A percentile compares a stretch with the other conserved stretches of the same genome.
These are phyloP conservation scores for Motacilla tschutschensis DNA, from an alignment of 2,113 vertebrate species.

Conservation along the genomic window DNA sequence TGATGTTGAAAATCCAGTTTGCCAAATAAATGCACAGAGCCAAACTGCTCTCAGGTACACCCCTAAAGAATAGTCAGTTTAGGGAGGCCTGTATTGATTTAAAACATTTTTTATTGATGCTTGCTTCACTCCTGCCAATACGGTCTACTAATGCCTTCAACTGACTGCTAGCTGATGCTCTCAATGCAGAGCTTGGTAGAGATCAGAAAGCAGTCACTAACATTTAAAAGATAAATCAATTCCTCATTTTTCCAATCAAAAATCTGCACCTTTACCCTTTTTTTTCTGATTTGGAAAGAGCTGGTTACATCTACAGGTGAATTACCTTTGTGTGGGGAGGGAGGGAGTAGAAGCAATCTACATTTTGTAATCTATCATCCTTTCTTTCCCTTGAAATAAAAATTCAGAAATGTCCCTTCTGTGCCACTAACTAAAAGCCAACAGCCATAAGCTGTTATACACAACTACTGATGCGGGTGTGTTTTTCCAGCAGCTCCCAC, in stretches of 20 bases:
- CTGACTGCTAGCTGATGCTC: background rate
- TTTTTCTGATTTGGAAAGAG: background rate
- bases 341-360: background rate
- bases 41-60: background rate
- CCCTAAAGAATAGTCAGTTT: background rate
- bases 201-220: background rate
- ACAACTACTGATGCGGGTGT: rapidly evolving
- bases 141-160: background rate
- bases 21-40: background rate
- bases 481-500: background rate
- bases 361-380: background rate
- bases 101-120: background rate
- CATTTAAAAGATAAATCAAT: background rate
- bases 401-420: background rate
- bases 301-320: background rate
- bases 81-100: background rate
- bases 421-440: background rate
- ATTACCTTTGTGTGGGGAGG: background rate
- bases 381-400: background rate
- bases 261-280: background rate
- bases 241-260: background rate
- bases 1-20: background rate
- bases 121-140: background rate
- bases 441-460: background rate
- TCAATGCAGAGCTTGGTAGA: background rate